Conservation (phyloP, 2,888 invertebrate genomes). For the Chloroclysta siterata region DNA sequence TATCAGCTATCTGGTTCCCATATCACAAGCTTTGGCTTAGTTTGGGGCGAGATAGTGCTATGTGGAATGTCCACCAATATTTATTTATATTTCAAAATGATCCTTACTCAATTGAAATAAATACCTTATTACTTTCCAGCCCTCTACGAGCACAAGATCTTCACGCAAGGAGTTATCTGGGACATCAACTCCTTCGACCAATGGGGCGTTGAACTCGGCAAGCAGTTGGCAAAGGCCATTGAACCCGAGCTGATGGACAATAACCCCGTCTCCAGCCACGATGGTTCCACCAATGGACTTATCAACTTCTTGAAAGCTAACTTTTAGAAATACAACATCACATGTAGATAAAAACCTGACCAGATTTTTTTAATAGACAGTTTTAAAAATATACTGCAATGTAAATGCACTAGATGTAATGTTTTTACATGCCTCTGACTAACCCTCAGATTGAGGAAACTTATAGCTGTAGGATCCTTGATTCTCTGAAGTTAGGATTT, state of each 20-base stretch:
- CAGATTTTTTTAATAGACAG: background rate
- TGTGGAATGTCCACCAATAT: too few species aligned
- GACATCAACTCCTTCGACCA: conserved; percentile 99
- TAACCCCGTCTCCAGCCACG: conserved; percentile 90
- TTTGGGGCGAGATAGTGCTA: too few species aligned
- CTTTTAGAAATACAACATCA: conserved; percentile 51
- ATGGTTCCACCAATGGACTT: conserved; percentile 98
- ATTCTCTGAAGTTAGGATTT: too few species aligned
- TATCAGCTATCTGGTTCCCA: too few species aligned
- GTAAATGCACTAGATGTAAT: too few species aligned
- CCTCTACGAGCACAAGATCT: conserved; percentile 99
- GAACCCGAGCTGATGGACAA: conserved; percentile 94
- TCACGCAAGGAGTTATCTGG: conserved; percentile 99
- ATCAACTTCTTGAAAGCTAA: conserved; percentile 96
- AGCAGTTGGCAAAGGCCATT: conserved; percentile 99
- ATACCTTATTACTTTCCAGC: conserved; percentile 82
- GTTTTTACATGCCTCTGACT: too few species aligned
- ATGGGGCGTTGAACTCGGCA: conserved; percentile 99
- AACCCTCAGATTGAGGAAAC: too few species aligned
- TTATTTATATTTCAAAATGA: too few species aligned
- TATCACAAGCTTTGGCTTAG: too few species aligned
- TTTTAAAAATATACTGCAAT: too few species aligned
- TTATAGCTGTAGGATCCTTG: too few species aligned
- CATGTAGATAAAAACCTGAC: background rate
- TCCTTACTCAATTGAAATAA: background rate